Base-by-base conservation (phyloP, 2,888 invertebrate species). In the Fissipunctia ypsillon region DNA sequence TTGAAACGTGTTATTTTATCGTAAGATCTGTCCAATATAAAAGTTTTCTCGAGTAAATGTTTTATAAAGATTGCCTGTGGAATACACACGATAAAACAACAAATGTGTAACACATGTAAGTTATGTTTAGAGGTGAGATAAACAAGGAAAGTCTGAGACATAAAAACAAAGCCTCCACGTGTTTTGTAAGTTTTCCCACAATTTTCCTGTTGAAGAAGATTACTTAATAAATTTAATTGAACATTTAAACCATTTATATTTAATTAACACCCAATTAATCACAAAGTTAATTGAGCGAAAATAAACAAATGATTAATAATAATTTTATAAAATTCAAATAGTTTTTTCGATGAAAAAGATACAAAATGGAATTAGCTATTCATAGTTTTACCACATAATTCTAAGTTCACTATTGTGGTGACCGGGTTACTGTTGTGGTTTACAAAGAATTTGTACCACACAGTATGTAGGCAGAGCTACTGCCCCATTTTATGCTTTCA, bases 401-500 rank as follows among this genome's bases (percentile, higher is more conserved):
- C 41, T 61, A 57, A 63, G 57, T 66, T 35, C 59, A 64, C 54
- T 63, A 69, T 38, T 65, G 48, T 57, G 73, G 61, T 83, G 65
- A 80, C 80, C 63, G 67, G 48, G 57, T 72, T 69, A 60, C 31
- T 14, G 31, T 14, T 69, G 79, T 38, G 79, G 83, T 83, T 80
- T 38, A 48, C 57, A 59, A 78, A 83, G 73, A 72, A 65, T 52
- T 65, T 65, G 12, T 50, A 65, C 57, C 57, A 25, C 67, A 45
- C 41, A 38, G n/a, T 52, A 25, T 52, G 56, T 74, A 81, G 63
- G 61, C 38, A 14, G 48, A 71, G 5, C 43, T 66, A 59, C 38
- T 68, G 66, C 48, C 59, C 75, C 64, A 79, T 84, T 77, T 71
- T 28, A 72, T 64, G 84, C 81, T 81, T 84, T 80, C 84, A 71